phyloP scores from a whole-genome alignment of 2,113 vertebrate species.

The Solenodon paradoxus region DNA sequence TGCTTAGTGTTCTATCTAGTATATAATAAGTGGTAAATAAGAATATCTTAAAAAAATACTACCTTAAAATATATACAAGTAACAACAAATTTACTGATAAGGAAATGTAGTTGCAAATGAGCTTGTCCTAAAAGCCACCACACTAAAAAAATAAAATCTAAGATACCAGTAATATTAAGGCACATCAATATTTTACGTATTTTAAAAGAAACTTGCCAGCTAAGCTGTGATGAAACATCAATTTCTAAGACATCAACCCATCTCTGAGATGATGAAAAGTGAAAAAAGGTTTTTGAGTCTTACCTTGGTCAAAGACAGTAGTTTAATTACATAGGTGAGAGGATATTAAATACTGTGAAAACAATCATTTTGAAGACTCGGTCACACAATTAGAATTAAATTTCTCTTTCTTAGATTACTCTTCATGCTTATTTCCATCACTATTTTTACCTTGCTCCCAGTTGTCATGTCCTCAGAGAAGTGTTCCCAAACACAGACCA shows the following conservation, averaged over 20 bases:
- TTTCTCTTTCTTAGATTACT: background rate
- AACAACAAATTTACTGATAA: too few species aligned
- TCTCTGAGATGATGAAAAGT: slow-evolving; percentile 15
- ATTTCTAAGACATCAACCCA: background rate
- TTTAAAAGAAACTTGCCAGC: background rate
- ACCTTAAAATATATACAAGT: too few species aligned
- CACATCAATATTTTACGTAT: background rate
- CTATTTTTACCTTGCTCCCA: background rate
- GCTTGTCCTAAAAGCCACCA: background rate
- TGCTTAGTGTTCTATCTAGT: background rate
- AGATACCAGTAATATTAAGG: background rate
- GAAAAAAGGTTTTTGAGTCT: background rate
- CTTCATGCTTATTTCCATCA: background rate
- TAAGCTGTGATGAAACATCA: slow-evolving; percentile 14
- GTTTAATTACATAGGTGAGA: background rate
- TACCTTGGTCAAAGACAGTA: slow-evolving; percentile 22
- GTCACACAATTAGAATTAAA: background rate
- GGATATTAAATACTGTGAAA: background rate
- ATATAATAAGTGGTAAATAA: background rate
- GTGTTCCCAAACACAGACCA: background rate
- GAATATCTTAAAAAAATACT: too few species aligned
- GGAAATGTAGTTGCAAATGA: slow-evolving; percentile 18
- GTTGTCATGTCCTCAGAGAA: background rate
- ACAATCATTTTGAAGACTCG: slow-evolving; percentile 32
- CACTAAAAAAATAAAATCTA: background rate